Evolutionary conservation across 1,140 invertebrate genomes (phyloP).

Genomic region (Pinna nobilis): DNA sequence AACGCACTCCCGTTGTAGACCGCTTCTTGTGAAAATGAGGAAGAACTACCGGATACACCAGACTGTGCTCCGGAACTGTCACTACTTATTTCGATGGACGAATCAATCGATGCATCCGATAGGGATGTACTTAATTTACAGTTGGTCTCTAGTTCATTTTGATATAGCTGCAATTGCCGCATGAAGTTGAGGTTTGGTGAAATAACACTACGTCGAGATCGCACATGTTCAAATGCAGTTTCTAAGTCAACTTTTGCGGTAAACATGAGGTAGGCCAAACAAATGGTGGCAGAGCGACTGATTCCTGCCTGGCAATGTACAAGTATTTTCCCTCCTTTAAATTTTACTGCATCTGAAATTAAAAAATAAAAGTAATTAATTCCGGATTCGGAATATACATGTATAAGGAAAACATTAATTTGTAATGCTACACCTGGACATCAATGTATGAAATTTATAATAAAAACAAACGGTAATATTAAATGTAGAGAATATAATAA

Average conservation of each 20-base stretch:
- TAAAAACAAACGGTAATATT: too few relatives aligned
- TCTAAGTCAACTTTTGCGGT: conserved; percentile 87
- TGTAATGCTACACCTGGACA: too few relatives aligned
- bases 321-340: conserved; percentile 85
- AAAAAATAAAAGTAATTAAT: conserved; percentile 1
- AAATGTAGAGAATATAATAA: too few relatives aligned
- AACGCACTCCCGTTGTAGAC: conserved; percentile 35
- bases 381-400: not conserved
- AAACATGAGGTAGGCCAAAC: conserved; percentile 95
- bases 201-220: conserved; percentile 89
- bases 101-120: conserved; percentile 42
- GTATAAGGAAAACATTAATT: too few relatives aligned
- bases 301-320: conserved; percentile 98
- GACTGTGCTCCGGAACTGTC: conserved; percentile 21
- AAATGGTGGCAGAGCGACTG: conserved; percentile 93
- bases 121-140: conserved; percentile 31
- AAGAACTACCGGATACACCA: conserved; percentile 14
- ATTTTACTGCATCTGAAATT: conserved; percentile 88
- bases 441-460: too few relatives aligned
- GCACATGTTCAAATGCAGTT: conserved; percentile 92
- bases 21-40: conserved; percentile 29
- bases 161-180: conserved; percentile 79
- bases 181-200: conserved; percentile 87
- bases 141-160: conserved; percentile 62
- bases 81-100: conserved; percentile 38